These are phyloP conservation scores for Melieria omissa DNA, from an alignment of 2,888 invertebrate genomes.

Conservation along the genomic window DNA sequence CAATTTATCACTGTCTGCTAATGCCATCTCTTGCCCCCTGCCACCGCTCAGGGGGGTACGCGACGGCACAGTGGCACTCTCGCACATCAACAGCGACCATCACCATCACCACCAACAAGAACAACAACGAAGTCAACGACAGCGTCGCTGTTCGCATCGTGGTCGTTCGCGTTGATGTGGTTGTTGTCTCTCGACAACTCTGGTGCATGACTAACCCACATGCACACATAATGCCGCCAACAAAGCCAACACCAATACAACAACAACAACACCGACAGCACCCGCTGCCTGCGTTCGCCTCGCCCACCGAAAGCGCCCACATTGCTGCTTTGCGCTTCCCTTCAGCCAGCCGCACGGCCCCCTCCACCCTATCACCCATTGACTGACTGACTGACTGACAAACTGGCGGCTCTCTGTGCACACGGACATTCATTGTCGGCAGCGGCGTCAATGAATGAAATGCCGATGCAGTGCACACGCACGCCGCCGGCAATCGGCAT, in stretches of 20 bases:
- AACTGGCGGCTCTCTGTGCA: background rate
- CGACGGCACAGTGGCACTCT: no score
- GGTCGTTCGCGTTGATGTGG: background rate
- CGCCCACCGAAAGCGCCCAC: background rate
- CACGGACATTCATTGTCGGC: background rate
- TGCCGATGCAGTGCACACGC: constrained; percentile 28
- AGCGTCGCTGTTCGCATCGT: background rate
- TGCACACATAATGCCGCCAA: constrained; percentile 19
- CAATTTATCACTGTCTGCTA: no score
- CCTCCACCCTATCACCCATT: background rate
- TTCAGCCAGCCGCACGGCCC: background rate
- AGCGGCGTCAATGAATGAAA: constrained; percentile 32
- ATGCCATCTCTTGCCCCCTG: no score
- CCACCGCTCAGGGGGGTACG: no score
- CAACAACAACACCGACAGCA: no score
- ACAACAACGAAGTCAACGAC: constrained; percentile 26
- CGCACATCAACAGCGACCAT: no score
- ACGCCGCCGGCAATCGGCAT: background rate
- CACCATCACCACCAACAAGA: background rate
- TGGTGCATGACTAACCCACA: constrained; percentile 46
- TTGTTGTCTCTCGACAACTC: background rate
- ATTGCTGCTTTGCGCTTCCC: background rate
- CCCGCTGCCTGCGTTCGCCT: no score
- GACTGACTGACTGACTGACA: background rate
- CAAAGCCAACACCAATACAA: no score